Conservation (phyloP, 2,113 vertebrate species). For the Melierax canorus region DNA sequence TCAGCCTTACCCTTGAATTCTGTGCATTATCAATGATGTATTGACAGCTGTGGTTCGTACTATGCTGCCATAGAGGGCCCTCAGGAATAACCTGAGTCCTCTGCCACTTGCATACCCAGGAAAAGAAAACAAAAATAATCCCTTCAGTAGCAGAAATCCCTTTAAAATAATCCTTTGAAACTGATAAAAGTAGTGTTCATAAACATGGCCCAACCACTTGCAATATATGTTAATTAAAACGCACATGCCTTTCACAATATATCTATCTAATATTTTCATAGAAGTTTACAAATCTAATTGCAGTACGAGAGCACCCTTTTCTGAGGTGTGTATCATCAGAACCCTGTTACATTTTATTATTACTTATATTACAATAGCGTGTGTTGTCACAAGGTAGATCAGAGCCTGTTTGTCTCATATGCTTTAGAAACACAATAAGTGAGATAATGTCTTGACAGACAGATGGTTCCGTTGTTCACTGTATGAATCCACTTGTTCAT, state of each 20-base stretch:
- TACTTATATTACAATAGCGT: fast-evolving
- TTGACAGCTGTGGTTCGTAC: background rate
- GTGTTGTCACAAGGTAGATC: background rate
- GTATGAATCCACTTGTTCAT: background rate
- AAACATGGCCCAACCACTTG: background rate
- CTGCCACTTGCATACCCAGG: background rate
- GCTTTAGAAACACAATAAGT: background rate
- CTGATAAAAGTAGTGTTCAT: background rate
- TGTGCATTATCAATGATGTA: background rate
- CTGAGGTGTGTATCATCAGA: background rate
- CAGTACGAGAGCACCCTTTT: background rate
- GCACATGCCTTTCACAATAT: background rate
- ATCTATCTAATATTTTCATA: background rate
- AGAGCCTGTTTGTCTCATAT: background rate
- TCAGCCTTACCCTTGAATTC: background rate
- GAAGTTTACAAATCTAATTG: background rate
- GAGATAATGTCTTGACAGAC: background rate
- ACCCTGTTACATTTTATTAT: background rate
- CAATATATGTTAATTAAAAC: background rate
- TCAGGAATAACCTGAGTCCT: background rate
- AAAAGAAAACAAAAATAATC: background rate
- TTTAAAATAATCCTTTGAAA: background rate
- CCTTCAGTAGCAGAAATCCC: background rate
- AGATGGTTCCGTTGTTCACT: background rate
- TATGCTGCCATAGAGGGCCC: background rate